Conservation (phyloP, 2,113 vertebrate species). For the Labrus mixtus region DNA sequence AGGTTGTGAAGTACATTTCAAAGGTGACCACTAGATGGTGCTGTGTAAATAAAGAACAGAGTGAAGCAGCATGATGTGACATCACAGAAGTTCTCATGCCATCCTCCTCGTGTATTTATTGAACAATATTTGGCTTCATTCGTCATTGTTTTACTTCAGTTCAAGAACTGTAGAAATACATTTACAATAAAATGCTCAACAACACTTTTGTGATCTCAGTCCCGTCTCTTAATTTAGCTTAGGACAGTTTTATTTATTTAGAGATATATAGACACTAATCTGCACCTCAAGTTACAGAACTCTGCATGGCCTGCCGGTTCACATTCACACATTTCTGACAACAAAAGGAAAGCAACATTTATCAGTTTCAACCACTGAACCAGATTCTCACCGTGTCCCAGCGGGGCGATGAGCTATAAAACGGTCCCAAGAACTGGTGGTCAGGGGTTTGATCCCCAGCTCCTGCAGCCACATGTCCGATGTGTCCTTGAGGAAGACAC, state of each 20-base stretch:
- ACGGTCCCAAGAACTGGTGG: too few relatives aligned
- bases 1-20: constrained; percentile 54
- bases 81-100: constrained; percentile 62
- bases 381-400: too few relatives aligned
- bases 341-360: too few relatives aligned
- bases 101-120: constrained; percentile 75
- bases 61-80: constrained; percentile 65
- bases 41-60: constrained; percentile 68
- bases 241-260: background rate
- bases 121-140: constrained; percentile 66
- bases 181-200: constrained; percentile 78
- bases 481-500: too few relatives aligned
- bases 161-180: constrained; percentile 55
- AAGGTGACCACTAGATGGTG: constrained; percentile 77
- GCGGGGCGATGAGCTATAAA: too few relatives aligned
- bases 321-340: too few relatives aligned
- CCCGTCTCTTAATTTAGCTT: background rate
- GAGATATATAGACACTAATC: too few relatives aligned
- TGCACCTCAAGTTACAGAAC: too few relatives aligned
- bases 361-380: too few relatives aligned
- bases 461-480: too few relatives aligned
- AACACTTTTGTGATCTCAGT: constrained; percentile 15
- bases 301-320: too few relatives aligned
- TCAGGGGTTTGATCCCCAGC: too few relatives aligned
- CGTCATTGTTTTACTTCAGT: constrained; percentile 70